Evolutionary conservation across 2,797 vertebrate species (phyloP).

Genomic region (Echeneis naucrates): DNA sequence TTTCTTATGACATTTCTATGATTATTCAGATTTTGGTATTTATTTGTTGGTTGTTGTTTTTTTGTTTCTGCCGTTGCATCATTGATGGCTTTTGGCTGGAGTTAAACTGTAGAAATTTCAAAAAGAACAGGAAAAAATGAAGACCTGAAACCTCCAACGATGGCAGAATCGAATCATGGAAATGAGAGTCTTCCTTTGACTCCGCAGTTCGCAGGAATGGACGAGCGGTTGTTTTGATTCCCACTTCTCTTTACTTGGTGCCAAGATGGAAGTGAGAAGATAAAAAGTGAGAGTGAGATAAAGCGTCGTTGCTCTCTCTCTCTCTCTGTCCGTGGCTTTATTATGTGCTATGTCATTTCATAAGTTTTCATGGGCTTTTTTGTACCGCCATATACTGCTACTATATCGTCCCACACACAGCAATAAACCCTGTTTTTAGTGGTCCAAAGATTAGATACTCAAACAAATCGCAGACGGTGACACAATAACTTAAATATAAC

Average conservation of each 20-base stretch:
- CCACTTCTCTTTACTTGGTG: conserved; percentile 40
- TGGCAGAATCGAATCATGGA: conserved; percentile 36
- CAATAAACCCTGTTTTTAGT: conserved; percentile 54
- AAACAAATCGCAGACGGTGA: conserved; percentile 28
- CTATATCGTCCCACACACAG: conserved; percentile 23
- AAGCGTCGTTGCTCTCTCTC: conserved; percentile 41
- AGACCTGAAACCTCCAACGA: background rate
- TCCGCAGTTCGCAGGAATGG: conserved; percentile 37
- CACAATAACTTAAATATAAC: conserved; percentile 6
- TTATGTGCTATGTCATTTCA: conserved; percentile 57
- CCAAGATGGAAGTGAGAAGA: conserved; percentile 35
- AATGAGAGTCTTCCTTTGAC: conserved; percentile 47
- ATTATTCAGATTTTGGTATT: too few relatives aligned
- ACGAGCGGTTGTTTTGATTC: conserved; percentile 10
- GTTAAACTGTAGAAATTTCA: background rate
- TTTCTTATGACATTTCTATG: too few relatives aligned
- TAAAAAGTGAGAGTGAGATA: conserved; percentile 26
- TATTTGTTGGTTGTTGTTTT: too few relatives aligned
- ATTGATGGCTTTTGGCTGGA: background rate
- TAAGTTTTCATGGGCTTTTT: conserved; percentile 2
- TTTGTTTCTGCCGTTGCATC: background rate
- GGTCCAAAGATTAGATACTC: conserved; percentile 46
- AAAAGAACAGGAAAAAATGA: background rate
- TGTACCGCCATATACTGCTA: background rate
- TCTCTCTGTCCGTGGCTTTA: conserved; percentile 53